Conservation (phyloP, 2,113 vertebrate species). For the Xyrauchen texanus region DNA sequence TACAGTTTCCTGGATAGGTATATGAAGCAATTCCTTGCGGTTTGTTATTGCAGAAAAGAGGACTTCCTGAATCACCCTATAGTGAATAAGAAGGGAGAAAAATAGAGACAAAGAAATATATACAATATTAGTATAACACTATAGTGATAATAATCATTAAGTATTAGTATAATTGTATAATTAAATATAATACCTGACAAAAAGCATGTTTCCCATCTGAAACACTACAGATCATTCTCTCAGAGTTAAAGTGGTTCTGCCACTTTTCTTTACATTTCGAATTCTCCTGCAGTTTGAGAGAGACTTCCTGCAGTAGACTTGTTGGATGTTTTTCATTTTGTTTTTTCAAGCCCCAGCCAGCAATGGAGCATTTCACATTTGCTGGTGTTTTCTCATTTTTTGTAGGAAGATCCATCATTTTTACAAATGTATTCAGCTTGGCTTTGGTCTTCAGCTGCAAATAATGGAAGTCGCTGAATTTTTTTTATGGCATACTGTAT, state of each 20-base stretch:
- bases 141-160: too few relatives aligned
- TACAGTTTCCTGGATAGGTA: fast-evolving
- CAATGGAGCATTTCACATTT: conserved; percentile 47
- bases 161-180: background rate
- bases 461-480: background rate
- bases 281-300: conserved; percentile 17
- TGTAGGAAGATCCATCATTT: conserved; percentile 37
- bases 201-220: conserved; percentile 46
- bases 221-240: conserved; percentile 64
- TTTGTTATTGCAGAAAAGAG: conserved; percentile 60
- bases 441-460: conserved; percentile 59
- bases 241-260: background rate
- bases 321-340: fast-evolving
- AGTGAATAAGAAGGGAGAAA: background rate
- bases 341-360: conserved; percentile 63
- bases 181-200: conserved; percentile 59
- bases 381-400: conserved; percentile 43
- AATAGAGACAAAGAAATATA: too few relatives aligned
- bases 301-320: conserved; percentile 57
- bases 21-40: conserved; percentile 55
- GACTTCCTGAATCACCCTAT: conserved; percentile 69
- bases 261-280: conserved; percentile 48
- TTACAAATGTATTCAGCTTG: conserved; percentile 55
- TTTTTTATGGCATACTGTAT: too few relatives aligned
- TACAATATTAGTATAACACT: background rate